Base-by-base conservation (phyloP, 1,140 invertebrate genomes). In the Meteorus sp. region DNA sequence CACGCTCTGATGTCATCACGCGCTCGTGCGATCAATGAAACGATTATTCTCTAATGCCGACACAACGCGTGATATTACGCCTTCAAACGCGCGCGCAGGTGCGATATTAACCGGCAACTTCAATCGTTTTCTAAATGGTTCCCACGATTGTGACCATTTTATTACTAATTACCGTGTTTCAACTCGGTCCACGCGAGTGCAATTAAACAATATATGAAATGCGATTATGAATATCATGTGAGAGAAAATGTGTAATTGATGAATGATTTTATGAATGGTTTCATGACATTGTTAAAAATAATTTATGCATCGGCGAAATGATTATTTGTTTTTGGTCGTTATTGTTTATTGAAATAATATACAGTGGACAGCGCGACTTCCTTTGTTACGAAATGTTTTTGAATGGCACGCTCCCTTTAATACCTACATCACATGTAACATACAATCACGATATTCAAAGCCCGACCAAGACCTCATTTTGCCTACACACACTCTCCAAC, bases 381-480 rank as follows among this genome's bases (percentile, higher is more conserved):
- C 44, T 57, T 33, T 33, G 29, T 57, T 48, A 27, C 44, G 45
- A 57, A 45, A 57, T 19, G n/a, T n/a, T 39, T 37, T 33, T 48
- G 29, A 48, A 59, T 52, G 23, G 19, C 48, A 23, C 33, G 25
- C 27, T 51, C 48, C 48, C 56, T 59, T 33, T 52, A 44, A 39
- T 39, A 39, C 47, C 35, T 15, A 33, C 39, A 27, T 29, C 33
- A 48, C 29, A 19, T 13, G 25, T 53, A 39, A n/a, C n/a, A n/a
- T 31, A 48, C 7, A 7, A 7, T 25, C 45, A 48, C 25, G 9
- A 20, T 20, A 41, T 53, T 8, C 23, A 52, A 17, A 9, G 22
- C 35, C 19, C 52, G 61, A 63, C 61, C 61, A 63, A 63, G 61
- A 63, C 61, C 61, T 59, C 61, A 19, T 63, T 63, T 63, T 56